These are phyloP conservation scores for Tarsius wallacei DNA, from an alignment of 2,797 vertebrate genomes.

Conservation along the genomic window DNA sequence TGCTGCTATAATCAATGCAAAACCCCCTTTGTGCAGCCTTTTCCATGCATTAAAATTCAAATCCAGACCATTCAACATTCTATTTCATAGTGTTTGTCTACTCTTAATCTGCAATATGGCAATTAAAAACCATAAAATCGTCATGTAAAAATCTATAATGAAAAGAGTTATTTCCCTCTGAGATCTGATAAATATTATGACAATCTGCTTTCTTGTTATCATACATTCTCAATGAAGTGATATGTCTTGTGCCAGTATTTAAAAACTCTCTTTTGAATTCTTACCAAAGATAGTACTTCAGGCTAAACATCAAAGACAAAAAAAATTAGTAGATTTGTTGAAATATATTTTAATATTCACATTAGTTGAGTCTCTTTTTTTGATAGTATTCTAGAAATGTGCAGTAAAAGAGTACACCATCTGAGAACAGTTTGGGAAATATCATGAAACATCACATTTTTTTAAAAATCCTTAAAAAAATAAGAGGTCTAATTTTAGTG, in stretches of 20 bases:
- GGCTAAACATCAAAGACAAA: constrained; percentile 52
- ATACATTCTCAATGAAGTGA: constrained; percentile 67
- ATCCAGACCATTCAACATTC: constrained; percentile 54
- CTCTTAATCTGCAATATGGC: constrained; percentile 37
- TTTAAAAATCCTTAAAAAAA: constrained; percentile 32
- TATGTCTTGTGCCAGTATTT: constrained; percentile 59
- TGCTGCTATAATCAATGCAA: neutral
- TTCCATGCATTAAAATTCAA: constrained; percentile 65
- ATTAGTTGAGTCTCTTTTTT: constrained; percentile 4
- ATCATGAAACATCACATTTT: neutral
- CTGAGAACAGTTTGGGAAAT: neutral
- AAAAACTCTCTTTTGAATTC: constrained; percentile 65
- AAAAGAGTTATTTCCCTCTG: constrained; percentile 70
- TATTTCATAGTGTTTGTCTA: constrained; percentile 62
- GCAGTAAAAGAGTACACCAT: neutral
- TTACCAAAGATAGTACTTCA: constrained; percentile 56
- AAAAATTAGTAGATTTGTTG: constrained; percentile 19
- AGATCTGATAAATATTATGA: constrained; percentile 72
- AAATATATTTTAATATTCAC: constrained; percentile 57
- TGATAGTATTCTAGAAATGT: neutral
- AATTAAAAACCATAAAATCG: constrained; percentile 74
- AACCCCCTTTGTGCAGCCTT: neutral
- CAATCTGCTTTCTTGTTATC: constrained; percentile 60
- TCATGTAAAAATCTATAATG: constrained; percentile 68
- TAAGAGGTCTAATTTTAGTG: neutral